A percentile compares a stretch with the other conserved stretches of the same genome.
Evolutionary conservation across 2,888 invertebrate species (phyloP).

Genomic region (Coenonympha arcania): DNA sequence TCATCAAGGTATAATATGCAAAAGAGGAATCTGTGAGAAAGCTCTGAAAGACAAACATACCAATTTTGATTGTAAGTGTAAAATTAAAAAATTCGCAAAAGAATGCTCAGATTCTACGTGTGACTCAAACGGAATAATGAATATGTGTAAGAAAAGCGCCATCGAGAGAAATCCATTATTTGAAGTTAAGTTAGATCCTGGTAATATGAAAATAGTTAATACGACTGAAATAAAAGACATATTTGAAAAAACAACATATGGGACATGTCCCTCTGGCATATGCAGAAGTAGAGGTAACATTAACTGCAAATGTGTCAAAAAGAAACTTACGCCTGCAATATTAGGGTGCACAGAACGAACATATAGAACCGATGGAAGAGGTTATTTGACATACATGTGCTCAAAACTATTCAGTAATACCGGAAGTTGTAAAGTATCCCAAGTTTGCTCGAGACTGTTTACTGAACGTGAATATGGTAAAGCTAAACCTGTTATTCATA

Average conservation of each 20-base stretch:
- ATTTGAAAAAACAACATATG: conserved; percentile 21
- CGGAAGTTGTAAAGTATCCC: conserved; percentile 20
- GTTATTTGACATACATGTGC: conserved; percentile 20
- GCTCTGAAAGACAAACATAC: conserved; percentile 31
- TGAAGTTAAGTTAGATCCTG: conserved; percentile 36
- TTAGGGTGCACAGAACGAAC: conserved; percentile 24
- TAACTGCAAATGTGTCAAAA: conserved; percentile 28
- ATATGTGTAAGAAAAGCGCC: neutral
- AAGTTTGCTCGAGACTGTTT: too few relatives aligned
- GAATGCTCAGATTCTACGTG: conserved; percentile 37
- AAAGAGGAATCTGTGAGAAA: conserved; percentile 30
- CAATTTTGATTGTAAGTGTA: conserved; percentile 33
- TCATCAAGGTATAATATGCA: conserved; percentile 27
- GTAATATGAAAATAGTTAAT: conserved; percentile 41
- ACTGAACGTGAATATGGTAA: neutral
- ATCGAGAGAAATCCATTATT: conserved; percentile 25
- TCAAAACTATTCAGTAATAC: conserved; percentile 24
- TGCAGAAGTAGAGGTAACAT: conserved; percentile 21
- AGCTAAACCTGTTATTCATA: conserved; percentile 5
- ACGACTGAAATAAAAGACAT: conserved; percentile 35
- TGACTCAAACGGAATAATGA: conserved; percentile 6
- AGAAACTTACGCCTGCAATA: conserved; percentile 20
- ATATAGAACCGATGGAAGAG: conserved; percentile 15
- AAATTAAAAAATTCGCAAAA: conserved; percentile 22
- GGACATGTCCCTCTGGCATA: conserved; percentile 27